Conservation (phyloP, 2,888 invertebrate species). For the Phoenoteleia sp. region DNA sequence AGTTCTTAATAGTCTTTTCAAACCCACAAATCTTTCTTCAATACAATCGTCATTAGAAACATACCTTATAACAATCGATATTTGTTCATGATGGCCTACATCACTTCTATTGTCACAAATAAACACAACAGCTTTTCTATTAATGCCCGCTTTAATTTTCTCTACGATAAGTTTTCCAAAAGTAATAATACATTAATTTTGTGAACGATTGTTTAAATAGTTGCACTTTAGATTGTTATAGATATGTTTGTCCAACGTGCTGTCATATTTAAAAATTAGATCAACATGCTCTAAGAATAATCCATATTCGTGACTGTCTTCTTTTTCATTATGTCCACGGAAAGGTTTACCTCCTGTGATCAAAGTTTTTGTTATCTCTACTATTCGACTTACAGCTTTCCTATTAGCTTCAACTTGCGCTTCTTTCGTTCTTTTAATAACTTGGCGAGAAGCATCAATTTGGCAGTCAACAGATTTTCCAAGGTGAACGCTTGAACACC, state of each 20-base stretch:
- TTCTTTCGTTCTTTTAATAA: conserved; percentile 30
- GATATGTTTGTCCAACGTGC: neutral
- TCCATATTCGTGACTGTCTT: conserved; percentile 14
- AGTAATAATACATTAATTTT: conserved; percentile 19
- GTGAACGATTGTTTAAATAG: conserved; percentile 19
- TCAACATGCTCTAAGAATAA: conserved; percentile 34
- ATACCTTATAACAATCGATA: conserved; percentile 32
- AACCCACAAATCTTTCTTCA: conserved; percentile 16
- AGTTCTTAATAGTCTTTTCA: conserved; percentile 18
- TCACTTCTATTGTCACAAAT: conserved; percentile 32
- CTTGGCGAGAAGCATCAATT: conserved; percentile 18
- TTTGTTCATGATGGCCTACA: conserved; percentile 39
- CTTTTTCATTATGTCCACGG: conserved; percentile 32
- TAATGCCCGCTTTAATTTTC: conserved; percentile 11
- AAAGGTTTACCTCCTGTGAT: too few species aligned
- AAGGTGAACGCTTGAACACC: conserved; percentile 13
- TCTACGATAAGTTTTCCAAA: conserved; percentile 3
- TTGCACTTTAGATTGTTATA: neutral
- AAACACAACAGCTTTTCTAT: conserved; percentile 14
- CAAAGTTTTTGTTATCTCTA: conserved; percentile 19
- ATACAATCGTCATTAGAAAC: conserved; percentile 9
- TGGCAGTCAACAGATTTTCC: conserved; percentile 23
- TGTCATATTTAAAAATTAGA: neutral
- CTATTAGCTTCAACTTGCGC: conserved; percentile 4
- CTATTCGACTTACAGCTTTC: conserved; percentile 11